A percentile compares a stretch with the other conserved stretches of the same genome.
phyloP scores from a whole-genome alignment of 2,113 vertebrate genomes.

The Pseudois nayaur region DNA sequence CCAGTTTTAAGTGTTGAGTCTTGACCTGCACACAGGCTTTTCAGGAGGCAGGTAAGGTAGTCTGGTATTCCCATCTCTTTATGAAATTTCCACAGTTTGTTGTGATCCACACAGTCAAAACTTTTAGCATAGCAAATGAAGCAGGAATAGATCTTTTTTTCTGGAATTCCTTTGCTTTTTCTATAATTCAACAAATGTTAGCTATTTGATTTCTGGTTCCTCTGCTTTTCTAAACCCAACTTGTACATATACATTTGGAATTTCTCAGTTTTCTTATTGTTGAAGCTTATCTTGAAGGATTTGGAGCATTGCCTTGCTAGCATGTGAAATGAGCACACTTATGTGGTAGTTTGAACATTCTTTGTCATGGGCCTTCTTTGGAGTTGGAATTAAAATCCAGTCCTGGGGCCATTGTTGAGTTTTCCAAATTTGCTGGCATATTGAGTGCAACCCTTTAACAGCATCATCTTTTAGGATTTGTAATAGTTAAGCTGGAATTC shows the following conservation, averaged over 20 bases:
- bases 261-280: not conserved
- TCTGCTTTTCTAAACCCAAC: not conserved
- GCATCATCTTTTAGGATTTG: not conserved
- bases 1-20: not conserved
- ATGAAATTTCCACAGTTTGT: not conserved
- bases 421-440: not conserved
- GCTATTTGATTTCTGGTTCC: not conserved
- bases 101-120: not conserved
- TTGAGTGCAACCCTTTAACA: not conserved
- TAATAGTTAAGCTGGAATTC: not conserved
- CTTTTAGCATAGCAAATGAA: not conserved
- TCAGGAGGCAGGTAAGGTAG: not conserved
- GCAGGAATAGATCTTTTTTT: not conserved
- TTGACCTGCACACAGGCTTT: not conserved
- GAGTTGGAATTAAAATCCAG: not conserved
- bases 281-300: not conserved
- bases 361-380: not conserved
- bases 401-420: not conserved
- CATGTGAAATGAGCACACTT: not conserved
- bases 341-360: not conserved
- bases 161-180: not conserved
- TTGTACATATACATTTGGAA: not conserved
- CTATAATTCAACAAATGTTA: not conserved
- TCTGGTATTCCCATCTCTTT: not conserved
- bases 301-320: not conserved